Evolutionary conservation across 2,888 invertebrate genomes (phyloP), one percentile per base, ranked within the genome.

Genomic region (Crematogaster levior): DNA sequence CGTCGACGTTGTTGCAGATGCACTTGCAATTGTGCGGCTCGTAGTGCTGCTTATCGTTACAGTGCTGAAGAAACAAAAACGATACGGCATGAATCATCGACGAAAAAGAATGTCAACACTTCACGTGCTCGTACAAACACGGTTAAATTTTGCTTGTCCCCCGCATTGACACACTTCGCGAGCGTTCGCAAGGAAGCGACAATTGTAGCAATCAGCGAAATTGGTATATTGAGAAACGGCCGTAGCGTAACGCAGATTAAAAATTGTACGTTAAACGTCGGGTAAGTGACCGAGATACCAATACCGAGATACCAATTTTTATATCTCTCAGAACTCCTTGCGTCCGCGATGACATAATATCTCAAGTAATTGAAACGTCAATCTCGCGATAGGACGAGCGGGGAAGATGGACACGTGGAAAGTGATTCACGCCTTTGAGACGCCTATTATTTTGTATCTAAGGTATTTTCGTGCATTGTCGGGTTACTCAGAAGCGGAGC

Each of bases 31-130:
- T 95, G 0, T 95, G 93, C 80, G 95, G 92, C 63, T 94, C 93
- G 89, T 97, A 97, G 65, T 94, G 92, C 93, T 97, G 97, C 46
- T 95, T 95, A 6, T 92, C 91, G 65, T 95, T 96, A 91, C 97
- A 97, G 88, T 96, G 94, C 96, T 96, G 89, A 43, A 80, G 65
- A 12, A 5, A 60, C 43, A 40, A 66, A 63, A 53, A 34, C 12
- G 18, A 30, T 12, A 10, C 7, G n/a, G n/a, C 5, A 10, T 72
- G 77, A 79, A 70, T 79, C 72, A 79, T 79, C 77, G 12, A n/a
- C 53, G 43, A 79, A 72, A 24, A 56, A 70, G 43, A 79, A 58
- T 70, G 53, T 70, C 72, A 56, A 70, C 70, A 77, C 40, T 34
- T 66, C 12, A n/a, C n/a, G n/a, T n/a, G 51, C 70, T 37, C 37